Evolutionary conservation across 2,888 invertebrate species (phyloP).

Genomic region (Ellobium chinense): DNA sequence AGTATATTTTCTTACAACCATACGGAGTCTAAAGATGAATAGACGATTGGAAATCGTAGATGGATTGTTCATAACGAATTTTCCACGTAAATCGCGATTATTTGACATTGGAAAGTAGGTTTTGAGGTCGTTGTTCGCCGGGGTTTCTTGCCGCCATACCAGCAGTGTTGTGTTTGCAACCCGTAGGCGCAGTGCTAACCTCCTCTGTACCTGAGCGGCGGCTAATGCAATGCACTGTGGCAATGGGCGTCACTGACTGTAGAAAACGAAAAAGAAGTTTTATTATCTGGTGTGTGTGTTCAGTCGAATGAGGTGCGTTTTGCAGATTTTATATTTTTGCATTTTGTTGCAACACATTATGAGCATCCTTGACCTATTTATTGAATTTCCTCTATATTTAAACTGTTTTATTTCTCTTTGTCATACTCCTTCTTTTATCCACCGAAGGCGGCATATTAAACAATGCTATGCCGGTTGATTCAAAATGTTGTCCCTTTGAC

Average conservation of each 20-base stretch:
- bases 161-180: background rate
- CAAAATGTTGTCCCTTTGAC: no score
- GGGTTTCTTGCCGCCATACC: conserved; percentile 23
- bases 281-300: no score
- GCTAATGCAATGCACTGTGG: background rate
- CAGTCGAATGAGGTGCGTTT: no score
- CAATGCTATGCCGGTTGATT: no score
- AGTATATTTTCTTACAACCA: background rate
- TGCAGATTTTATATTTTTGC: background rate
- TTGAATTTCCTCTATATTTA: background rate
- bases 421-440: no score
- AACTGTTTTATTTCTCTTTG: background rate
- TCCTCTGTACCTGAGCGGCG: background rate
- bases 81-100: background rate
- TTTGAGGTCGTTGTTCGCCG: conserved; percentile 34
- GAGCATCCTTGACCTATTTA: background rate
- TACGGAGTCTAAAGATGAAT: background rate
- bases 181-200: conserved; percentile 15
- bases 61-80: background rate
- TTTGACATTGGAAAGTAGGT: conserved; percentile 28
- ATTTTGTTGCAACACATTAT: background rate
- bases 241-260: background rate
- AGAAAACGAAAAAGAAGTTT: background rate
- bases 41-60: background rate
- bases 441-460: no score